phyloP scores from a whole-genome alignment of 2,888 invertebrate species.

The Dascillus cervinus region DNA sequence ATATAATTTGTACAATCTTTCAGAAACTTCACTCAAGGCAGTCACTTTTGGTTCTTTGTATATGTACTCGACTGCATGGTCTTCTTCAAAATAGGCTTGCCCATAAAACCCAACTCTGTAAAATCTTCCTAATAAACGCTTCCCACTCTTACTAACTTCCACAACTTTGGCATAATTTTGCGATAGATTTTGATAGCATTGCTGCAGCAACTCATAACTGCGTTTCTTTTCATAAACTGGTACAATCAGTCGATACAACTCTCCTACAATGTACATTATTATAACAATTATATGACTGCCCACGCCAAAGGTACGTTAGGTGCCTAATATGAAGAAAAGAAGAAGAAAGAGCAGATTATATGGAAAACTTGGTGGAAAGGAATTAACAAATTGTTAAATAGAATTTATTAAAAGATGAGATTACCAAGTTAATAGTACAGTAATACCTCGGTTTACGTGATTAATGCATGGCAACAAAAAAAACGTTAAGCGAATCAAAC shows the following conservation, averaged over 20 bases:
- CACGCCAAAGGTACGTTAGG: too few species aligned
- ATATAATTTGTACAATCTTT: conserved; percentile 74
- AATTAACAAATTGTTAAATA: too few species aligned
- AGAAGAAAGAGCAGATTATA: too few species aligned
- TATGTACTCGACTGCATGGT: conserved; percentile 81
- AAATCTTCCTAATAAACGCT: conserved; percentile 81
- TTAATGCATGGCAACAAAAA: too few species aligned
- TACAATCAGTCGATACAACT: conserved; percentile 76
- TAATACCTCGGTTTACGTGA: too few species aligned
- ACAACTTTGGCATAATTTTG: conserved; percentile 84
- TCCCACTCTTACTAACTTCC: conserved; percentile 79
- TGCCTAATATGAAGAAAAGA: too few species aligned
- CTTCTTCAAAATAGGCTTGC: conserved; percentile 76
- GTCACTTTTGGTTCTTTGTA: conserved; percentile 96
- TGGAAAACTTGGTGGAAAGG: too few species aligned
- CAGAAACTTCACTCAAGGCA: conserved; percentile 87
- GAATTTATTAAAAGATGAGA: too few species aligned
- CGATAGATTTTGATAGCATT: conserved; percentile 69
- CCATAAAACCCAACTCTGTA: conserved; percentile 92
- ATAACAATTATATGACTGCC: too few species aligned
- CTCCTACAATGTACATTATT: too few species aligned
- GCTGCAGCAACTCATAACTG: conserved; percentile 71
- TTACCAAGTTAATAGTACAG: too few species aligned
- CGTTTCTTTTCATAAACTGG: conserved; percentile 84
- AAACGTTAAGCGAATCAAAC: too few species aligned